phyloP scores from a whole-genome alignment of 2,888 invertebrate genomes.

The Lepidochrysops patricia region DNA sequence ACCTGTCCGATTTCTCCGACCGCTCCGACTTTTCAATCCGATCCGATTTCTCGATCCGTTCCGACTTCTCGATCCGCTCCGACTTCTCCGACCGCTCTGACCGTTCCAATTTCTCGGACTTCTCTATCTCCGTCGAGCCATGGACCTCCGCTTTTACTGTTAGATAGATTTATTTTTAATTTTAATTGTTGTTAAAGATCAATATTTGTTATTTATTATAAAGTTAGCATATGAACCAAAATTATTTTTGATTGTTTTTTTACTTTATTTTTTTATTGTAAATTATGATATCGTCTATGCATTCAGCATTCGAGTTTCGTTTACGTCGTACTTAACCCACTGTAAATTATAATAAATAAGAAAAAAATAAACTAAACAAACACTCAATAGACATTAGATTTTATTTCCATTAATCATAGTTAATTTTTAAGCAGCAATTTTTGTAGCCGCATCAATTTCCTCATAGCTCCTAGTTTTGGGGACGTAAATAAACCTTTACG shows the following conservation, averaged over 20 bases:
- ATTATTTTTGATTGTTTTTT: no score
- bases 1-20: not conserved
- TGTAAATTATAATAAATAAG: no score
- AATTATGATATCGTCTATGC: no score
- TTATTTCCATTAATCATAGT: no score
- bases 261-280: no score
- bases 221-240: no score
- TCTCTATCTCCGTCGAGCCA: slow-evolving; percentile 63
- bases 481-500: no score
- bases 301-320: no score
- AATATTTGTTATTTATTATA: not conserved
- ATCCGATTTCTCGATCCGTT: slow-evolving; percentile 34
- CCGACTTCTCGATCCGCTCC: slow-evolving; percentile 32
- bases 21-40: not conserved
- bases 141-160: slow-evolving; percentile 91
- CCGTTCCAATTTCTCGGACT: not conserved
- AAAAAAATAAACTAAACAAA: no score
- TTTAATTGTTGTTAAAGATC: not conserved
- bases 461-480: not conserved
- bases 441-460: not conserved
- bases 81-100: not conserved
- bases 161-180: slow-evolving; percentile 5
- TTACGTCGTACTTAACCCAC: no score
- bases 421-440: no score
- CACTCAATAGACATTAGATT: no score